Conservation (phyloP, 2,888 invertebrate genomes). For the Drosophila maculinotata region DNA sequence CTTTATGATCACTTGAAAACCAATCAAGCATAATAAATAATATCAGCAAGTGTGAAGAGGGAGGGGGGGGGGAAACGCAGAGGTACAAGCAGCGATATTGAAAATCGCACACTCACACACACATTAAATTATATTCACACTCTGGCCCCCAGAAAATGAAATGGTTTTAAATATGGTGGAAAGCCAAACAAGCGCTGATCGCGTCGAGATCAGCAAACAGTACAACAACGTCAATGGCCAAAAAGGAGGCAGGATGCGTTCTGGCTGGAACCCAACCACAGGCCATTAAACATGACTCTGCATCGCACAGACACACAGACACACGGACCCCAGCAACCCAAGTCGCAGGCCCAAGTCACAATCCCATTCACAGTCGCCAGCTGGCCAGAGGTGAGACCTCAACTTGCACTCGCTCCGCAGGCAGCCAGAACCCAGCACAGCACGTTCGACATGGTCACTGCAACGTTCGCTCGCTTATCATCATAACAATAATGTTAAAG, state of each 20-base stretch:
- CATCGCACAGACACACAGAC: constrained; percentile 52
- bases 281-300: constrained; percentile 53
- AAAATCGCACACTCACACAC: constrained; percentile 78
- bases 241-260: constrained; percentile 62
- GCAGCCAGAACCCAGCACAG: constrained; percentile 42
- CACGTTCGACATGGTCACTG: constrained; percentile 61
- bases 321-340: constrained; percentile 37
- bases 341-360: constrained; percentile 4
- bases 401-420: constrained; percentile 53
- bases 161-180: constrained; percentile 74
- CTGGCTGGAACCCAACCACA: constrained; percentile 45
- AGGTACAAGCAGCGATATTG: constrained; percentile 78
- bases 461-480: constrained; percentile 80
- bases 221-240: constrained; percentile 41
- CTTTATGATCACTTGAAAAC: constrained; percentile 84
- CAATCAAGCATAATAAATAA: constrained; percentile 85
- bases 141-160: constrained; percentile 83
- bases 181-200: constrained; percentile 66
- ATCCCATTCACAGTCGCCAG: constrained; percentile 19
- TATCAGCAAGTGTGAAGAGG: constrained; percentile 58
- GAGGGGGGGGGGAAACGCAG: constrained; percentile 23
- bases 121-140: constrained; percentile 85
- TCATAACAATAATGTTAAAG: constrained; percentile 84
- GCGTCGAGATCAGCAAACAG: constrained; percentile 78
- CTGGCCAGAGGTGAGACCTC: constrained; percentile 46